phyloP scores from a whole-genome alignment of 2,113 vertebrate species.

The Ia io region DNA sequence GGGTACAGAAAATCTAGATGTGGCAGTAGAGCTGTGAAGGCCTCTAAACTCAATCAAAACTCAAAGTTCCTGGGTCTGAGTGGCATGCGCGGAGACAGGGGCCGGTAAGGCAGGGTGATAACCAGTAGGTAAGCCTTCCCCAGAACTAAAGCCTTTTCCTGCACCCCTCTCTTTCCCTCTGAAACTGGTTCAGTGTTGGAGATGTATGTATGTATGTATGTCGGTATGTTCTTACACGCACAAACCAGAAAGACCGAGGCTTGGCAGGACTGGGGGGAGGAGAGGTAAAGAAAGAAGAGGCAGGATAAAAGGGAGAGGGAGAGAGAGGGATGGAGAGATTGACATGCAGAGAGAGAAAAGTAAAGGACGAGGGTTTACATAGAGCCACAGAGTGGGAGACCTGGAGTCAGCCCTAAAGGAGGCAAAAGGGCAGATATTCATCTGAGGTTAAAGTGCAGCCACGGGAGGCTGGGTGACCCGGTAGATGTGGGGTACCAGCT shows the following conservation, averaged over 20 bases:
- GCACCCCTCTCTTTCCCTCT: background rate
- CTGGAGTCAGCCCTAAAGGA: constrained; percentile 35
- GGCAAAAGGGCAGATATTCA: constrained; percentile 77
- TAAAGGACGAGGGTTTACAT: background rate
- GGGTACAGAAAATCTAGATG: background rate
- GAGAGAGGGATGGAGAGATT: background rate
- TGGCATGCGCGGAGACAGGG: background rate
- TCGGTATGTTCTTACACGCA: background rate
- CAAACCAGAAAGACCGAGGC: background rate
- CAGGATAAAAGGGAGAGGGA: background rate
- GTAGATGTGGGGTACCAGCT: constrained; percentile 85
- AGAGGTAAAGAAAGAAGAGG: no score
- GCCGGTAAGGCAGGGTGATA: background rate
- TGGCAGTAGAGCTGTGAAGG: background rate
- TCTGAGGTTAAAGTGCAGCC: constrained; percentile 76
- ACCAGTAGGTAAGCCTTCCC: background rate
- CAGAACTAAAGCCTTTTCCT: background rate
- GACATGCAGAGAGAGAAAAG: background rate
- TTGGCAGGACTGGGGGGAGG: fast-evolving
- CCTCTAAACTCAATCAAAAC: background rate
- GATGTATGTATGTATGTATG: no score
- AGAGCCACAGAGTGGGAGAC: background rate
- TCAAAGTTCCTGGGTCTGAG: background rate
- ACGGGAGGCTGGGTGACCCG: constrained; percentile 79
- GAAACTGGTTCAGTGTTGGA: background rate